phyloP scores from a whole-genome alignment of 2,888 invertebrate species.

The Acheta domesticus region DNA sequence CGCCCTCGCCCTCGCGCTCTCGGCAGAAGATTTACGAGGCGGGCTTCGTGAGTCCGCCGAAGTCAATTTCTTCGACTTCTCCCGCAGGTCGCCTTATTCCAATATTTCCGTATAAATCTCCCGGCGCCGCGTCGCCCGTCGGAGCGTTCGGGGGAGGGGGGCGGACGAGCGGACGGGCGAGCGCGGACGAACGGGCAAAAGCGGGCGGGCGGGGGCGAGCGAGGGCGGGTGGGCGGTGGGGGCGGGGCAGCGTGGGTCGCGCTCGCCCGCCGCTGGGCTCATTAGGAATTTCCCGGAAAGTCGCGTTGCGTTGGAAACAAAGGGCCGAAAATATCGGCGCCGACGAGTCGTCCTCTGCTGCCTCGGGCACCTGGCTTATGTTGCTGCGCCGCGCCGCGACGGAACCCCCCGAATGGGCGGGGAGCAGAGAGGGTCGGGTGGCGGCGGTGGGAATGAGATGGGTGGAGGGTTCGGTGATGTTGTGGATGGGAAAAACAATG shows the following conservation, averaged over 20 bases:
- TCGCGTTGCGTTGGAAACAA: not conserved
- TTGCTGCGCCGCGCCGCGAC: no score
- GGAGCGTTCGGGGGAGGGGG: not conserved
- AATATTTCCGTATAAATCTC: constrained; percentile 18
- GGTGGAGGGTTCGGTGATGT: no score
- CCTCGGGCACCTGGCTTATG: no score
- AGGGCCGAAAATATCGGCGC: not conserved
- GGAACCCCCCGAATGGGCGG: no score
- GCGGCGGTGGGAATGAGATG: no score
- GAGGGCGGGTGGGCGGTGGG: not conserved
- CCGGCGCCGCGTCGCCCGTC: not conserved
- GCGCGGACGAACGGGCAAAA: not conserved
- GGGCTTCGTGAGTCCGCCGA: not conserved
- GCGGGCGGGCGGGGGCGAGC: not conserved
- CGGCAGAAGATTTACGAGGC: not conserved
- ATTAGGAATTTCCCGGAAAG: constrained; percentile 10
- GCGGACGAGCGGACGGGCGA: not conserved
- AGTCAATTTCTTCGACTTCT: constrained; percentile 4
- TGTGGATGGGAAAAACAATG: no score
- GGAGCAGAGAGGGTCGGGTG: no score
- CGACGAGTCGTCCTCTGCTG: not conserved
- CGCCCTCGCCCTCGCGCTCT: no score
- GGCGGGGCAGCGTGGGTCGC: not conserved
- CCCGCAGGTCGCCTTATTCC: not conserved
- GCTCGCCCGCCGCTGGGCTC: not conserved